Conservation (phyloP, 2,888 invertebrate species). For the Andrena praecox region DNA sequence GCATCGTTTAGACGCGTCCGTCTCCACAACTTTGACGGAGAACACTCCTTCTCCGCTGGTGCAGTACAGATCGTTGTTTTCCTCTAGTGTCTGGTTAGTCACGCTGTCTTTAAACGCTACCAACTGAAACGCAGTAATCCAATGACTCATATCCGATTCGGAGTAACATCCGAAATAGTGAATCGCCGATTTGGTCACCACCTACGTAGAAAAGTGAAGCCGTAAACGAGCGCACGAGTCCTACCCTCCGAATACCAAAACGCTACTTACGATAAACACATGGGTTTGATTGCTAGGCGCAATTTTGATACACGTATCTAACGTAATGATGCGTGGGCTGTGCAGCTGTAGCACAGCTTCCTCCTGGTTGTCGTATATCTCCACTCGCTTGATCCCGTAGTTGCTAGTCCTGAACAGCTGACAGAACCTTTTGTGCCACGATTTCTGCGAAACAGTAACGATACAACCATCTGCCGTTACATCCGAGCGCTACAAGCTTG, state of each 20-base stretch:
- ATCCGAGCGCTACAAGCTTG: too few species aligned
- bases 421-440: slow-evolving; percentile 92
- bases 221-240: neutral
- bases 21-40: slow-evolving; percentile 91
- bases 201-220: slow-evolving; percentile 79
- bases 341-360: slow-evolving; percentile 88
- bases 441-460: slow-evolving; percentile 88
- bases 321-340: slow-evolving; percentile 91
- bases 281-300: slow-evolving; percentile 85
- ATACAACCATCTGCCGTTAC: neutral
- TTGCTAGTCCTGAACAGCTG: slow-evolving; percentile 93
- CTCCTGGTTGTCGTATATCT: slow-evolving; percentile 93
- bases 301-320: slow-evolving; percentile 95
- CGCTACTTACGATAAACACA: slow-evolving; percentile 85
- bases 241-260: neutral
- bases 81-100: slow-evolving; percentile 89
- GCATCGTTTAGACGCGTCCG: slow-evolving; percentile 92
- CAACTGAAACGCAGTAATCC: slow-evolving; percentile 92
- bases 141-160: slow-evolving; percentile 90
- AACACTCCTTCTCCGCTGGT: slow-evolving; percentile 94
- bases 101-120: slow-evolving; percentile 92
- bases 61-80: slow-evolving; percentile 95
- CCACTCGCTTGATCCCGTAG: slow-evolving; percentile 93
- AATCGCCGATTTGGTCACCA: slow-evolving; percentile 90
- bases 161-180: slow-evolving; percentile 89